Evolutionary conservation across 1,140 invertebrate species (phyloP), one percentile per base, ranked within the genome.

Genomic region (Dysdera silvatica): DNA sequence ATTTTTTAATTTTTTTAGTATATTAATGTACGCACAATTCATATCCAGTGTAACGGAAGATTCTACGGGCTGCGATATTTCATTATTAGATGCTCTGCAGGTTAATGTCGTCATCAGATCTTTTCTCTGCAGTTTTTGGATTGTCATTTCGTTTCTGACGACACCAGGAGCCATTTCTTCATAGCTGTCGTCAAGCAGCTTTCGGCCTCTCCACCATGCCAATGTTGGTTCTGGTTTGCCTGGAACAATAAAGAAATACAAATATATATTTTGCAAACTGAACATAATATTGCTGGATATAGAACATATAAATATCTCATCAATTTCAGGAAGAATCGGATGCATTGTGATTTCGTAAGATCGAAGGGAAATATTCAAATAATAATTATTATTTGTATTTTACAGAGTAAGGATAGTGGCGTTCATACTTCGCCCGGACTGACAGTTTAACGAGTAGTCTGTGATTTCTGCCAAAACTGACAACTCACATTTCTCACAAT

Each of bases 131-230:
- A 90, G 80, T 68, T 83, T 85, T 20, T 83, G 83, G 73, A 87
- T 88, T 45, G 81, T 82, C 68, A 91, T 78, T 61, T 84, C 84
- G 78, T 91, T 91, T 2, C 68, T 47, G 37, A 67, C 64, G 33
- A 69, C 54, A 29, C 66, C 43, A 23, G 64, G 83, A 3, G 78
- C 69, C 31, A 83, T 78, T 67, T 84, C 81, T 66, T 86, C 84
- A 74, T 82, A 89, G 6, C 86, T 86, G 69, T 90, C 87, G 75
- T 91, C 88, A 68, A 91, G 85, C 67, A 91, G 81, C 8, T 79
- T 80, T 72, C 89, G 88, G 23, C 89, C 88, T 68, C 88, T 78
- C 74, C 84, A 91, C 89, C 89, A 92, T 40, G 82, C 85, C n/a
- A 92, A 81, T 62, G 81, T 80, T 1, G 89, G 88, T 65, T 81